Conservation (phyloP, 2,888 invertebrate species). For the Schrankia costaestrigalis region DNA sequence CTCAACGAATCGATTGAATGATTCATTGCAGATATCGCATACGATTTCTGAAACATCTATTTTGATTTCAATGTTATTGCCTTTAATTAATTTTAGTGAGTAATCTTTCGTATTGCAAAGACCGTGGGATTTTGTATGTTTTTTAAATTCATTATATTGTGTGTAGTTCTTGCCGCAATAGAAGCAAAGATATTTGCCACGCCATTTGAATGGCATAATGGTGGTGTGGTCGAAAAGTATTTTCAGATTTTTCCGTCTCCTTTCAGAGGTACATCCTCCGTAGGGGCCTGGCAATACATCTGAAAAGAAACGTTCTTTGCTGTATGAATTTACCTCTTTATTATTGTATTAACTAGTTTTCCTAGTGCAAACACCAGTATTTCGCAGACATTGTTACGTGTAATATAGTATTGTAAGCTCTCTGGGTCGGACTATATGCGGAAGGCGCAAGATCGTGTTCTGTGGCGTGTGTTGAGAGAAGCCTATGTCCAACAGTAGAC, state of each 20-base stretch:
- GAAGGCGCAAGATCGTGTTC: too few species aligned
- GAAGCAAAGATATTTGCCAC: conserved; percentile 61
- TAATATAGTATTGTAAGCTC: too few species aligned
- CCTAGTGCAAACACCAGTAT: neutral
- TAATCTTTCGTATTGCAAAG: conserved; percentile 50
- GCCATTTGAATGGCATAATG: conserved; percentile 70
- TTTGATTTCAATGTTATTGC: conserved; percentile 55
- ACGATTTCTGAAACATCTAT: conserved; percentile 61
- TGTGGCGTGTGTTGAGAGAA: too few species aligned
- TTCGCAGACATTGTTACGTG: too few species aligned
- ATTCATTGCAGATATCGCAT: conserved; percentile 59
- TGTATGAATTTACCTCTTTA: conserved; percentile 44
- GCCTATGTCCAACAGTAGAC: too few species aligned
- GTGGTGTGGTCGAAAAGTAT: conserved; percentile 67
- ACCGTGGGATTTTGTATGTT: conserved; percentile 61
- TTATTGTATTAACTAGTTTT: conserved; percentile 11
- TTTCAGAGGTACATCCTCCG: conserved; percentile 52
- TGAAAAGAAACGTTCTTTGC: conserved; percentile 65
- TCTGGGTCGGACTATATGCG: too few species aligned
- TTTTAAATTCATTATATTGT: conserved; percentile 55
- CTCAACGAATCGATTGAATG: conserved; percentile 46
- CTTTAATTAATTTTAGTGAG: conserved; percentile 51
- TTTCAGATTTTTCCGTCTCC: conserved; percentile 64
- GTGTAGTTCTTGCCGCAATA: conserved; percentile 56
- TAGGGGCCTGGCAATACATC: conserved; percentile 55